phyloP scores from a whole-genome alignment of 2,888 invertebrate species.

The Chromoteleia sp. region DNA sequence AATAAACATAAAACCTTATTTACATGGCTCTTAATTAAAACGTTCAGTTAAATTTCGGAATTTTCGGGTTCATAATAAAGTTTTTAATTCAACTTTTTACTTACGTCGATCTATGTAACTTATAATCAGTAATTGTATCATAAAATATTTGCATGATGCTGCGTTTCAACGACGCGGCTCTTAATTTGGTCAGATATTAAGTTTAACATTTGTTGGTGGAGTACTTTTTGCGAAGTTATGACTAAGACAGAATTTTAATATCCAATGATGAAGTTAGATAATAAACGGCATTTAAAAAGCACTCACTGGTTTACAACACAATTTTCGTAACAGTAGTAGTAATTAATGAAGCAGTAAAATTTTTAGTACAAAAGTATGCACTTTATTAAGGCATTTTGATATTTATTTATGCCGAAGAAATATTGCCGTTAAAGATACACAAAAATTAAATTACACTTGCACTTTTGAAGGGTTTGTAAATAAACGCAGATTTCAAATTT shows the following conservation, averaged over 20 bases:
- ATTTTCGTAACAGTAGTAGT: slow-evolving; percentile 2
- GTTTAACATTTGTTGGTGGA: neutral
- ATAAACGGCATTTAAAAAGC: slow-evolving; percentile 1
- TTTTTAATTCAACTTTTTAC: slow-evolving; percentile 8
- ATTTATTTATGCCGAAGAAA: too few relatives aligned
- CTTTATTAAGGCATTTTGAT: too few relatives aligned
- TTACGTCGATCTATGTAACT: neutral
- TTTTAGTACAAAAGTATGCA: neutral
- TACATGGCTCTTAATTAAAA: neutral
- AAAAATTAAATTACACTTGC: too few relatives aligned
- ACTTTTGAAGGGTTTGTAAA: too few relatives aligned
- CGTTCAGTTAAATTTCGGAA: neutral
- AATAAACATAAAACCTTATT: too few relatives aligned
- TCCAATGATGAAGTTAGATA: slow-evolving; percentile 8
- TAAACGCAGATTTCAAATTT: too few relatives aligned
- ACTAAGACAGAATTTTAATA: slow-evolving; percentile 3
- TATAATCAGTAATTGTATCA: slow-evolving; percentile 13
- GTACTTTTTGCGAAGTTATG: neutral
- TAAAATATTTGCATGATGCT: neutral
- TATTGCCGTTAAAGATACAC: too few relatives aligned
- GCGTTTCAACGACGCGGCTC: neutral
- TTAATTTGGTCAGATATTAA: neutral
- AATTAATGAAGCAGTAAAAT: neutral
- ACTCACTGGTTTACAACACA: slow-evolving; percentile 6
- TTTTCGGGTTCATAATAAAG: slow-evolving; percentile 6